Base-by-base conservation (phyloP, 1,140 invertebrate species). In the Drosophila obscura region DNA sequence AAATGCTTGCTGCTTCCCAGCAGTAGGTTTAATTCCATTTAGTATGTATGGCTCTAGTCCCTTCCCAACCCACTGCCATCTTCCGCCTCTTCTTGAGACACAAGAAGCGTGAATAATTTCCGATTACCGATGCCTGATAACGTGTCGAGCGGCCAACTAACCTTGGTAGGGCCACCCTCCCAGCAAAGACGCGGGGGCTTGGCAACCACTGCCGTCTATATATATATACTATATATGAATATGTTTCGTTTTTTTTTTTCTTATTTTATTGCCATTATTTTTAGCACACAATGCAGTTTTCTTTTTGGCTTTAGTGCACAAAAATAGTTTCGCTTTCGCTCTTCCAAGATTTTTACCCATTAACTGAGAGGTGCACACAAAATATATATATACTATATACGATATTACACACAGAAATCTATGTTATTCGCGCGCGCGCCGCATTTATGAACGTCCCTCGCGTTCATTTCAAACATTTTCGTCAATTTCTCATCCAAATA, bases 71-170 rank as follows among this genome's bases (percentile, higher is more conserved):
- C 31, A 9, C 9, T 35, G 3, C 35, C 35, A 39, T 13, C 11
- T 5, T 35, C 9, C 35, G 2, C 11, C 13, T 68, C 83, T 67
- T 73, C 71, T 35, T 58, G 50, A 63, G 51, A 28, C 50, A 44
- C 64, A 60, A 58, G 59, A 57, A 64, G 44, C 57, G 48, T 56
- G 53, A 59, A 58, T 65, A 62, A 68, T 82, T 52, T 50, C 51
- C 5, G 82, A 85, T 88, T 65, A 22, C 31, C 50, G 45, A 1
- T 22, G 22, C 79, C 79, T 80, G 83, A 87, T 87, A 87, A 87
- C 59, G 48, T 26, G 5, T 51, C 56, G 35, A 72, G 46, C 66
- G 43, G 50, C 50, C 45, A 16, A 55, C 51, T 75, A 74, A 76
- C 72, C 72, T 75, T 75, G 61, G 55, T 22, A 39, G 15, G 51